Conservation (phyloP, 2,113 vertebrate species). For the Corydoras maculifer region DNA sequence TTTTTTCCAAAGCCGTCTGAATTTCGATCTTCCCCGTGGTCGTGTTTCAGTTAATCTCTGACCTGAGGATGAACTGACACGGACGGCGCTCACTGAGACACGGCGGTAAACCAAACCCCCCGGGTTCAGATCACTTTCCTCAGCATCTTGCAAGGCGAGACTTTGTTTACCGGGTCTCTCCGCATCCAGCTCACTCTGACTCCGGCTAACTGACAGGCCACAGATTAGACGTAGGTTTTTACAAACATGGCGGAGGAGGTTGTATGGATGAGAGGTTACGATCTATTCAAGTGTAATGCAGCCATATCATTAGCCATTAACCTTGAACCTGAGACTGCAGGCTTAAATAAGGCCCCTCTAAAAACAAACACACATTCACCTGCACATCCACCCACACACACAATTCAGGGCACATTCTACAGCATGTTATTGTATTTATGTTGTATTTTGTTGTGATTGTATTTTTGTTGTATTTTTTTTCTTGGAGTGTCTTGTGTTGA, state of each 20-base stretch:
- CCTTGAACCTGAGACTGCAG: constrained; percentile 25
- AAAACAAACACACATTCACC: neutral
- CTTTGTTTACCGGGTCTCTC: constrained; percentile 4
- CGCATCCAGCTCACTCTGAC: neutral
- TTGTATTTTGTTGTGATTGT: too few relatives aligned
- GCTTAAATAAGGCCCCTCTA: neutral
- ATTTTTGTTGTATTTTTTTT: too few relatives aligned
- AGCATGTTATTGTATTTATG: too few relatives aligned
- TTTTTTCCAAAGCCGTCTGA: too few relatives aligned
- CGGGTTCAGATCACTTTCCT: neutral
- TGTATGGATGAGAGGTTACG: constrained; percentile 1
- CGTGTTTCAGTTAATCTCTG: neutral
- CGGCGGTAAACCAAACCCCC: neutral
- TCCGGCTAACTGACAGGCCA: constrained; percentile 9
- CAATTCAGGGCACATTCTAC: neutral
- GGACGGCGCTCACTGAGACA: neutral
- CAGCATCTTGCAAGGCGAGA: neutral
- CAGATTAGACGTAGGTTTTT: constrained; percentile 4
- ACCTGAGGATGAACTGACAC: neutral
- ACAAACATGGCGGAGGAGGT: neutral
- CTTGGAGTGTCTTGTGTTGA: too few relatives aligned
- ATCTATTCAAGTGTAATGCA: constrained; percentile 15
- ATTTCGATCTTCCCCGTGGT: too few relatives aligned
- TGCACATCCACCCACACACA: neutral
- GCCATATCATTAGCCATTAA: constrained; percentile 23